Percentiles rank a stretch among this genome's conserved stretches.
phyloP scores from a whole-genome alignment of 2,888 invertebrate species.

The Zelleria hepariella region DNA sequence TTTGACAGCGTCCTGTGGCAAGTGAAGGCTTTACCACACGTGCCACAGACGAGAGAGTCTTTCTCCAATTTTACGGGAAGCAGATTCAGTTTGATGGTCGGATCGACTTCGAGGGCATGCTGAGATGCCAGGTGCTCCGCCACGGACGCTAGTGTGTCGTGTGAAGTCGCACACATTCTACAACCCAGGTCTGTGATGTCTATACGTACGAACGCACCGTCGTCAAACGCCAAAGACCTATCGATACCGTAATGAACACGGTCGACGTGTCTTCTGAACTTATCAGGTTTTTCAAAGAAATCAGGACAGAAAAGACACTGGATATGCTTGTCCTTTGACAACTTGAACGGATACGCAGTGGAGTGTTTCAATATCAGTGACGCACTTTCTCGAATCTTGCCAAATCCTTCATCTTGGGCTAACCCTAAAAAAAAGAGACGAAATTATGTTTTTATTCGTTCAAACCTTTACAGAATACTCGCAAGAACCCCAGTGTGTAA shows the following conservation, averaged over 20 bases:
- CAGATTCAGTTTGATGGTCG: not conserved
- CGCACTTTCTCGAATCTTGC: conserved; percentile 3
- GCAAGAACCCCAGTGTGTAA: too few relatives aligned
- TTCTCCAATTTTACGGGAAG: not conserved
- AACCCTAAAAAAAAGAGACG: not conserved
- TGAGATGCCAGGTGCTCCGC: not conserved
- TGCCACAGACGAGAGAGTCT: not conserved
- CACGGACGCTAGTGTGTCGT: not conserved
- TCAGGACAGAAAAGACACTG: conserved; percentile 14
- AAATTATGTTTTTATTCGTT: not conserved
- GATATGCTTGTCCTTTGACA: conserved; percentile 5
- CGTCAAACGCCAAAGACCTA: conserved; percentile 2
- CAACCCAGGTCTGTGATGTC: conserved; percentile 10
- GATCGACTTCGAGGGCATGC: not conserved
- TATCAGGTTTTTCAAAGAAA: conserved; percentile 12
- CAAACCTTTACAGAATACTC: not conserved
- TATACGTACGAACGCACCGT: conserved; percentile 8
- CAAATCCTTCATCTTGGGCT: not conserved
- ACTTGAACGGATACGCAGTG: conserved; percentile 17
- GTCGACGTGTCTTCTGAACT: conserved; percentile 15
- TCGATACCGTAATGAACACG: conserved; percentile 13
- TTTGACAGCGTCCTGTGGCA: conserved; percentile 48
- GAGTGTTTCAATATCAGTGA: conserved; percentile 15
- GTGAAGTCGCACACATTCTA: not conserved
- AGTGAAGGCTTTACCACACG: conserved; percentile 25